Conservation (phyloP, 2,113 vertebrate genomes). For the Accipiter virgatus region DNA sequence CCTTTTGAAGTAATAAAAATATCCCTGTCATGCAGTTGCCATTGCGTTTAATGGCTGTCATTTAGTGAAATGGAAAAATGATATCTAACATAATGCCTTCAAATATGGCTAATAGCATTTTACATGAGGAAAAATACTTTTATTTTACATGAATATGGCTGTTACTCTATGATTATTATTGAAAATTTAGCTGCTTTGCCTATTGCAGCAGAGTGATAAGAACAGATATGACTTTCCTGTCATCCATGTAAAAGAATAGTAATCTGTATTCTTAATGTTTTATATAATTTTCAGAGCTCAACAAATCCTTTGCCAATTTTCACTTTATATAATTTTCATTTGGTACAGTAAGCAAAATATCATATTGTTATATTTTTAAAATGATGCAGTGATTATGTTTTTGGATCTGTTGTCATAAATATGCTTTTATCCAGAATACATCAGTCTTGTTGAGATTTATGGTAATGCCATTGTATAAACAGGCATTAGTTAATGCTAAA, state of each 20-base stretch:
- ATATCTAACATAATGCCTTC: conserved; percentile 75
- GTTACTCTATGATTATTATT: conserved; percentile 66
- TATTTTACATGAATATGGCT: conserved; percentile 70
- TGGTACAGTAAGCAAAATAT: conserved; percentile 22
- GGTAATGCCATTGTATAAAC: conserved; percentile 20
- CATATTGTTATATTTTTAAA: neutral
- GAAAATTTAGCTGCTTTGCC: conserved; percentile 68
- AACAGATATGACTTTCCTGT: conserved; percentile 31
- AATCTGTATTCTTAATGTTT: conserved; percentile 54
- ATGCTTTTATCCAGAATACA: conserved; percentile 5
- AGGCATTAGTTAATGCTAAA: conserved; percentile 63
- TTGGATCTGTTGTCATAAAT: neutral
- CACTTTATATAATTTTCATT: neutral
- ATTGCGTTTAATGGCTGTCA: conserved; percentile 79
- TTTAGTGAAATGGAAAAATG: conserved; percentile 79
- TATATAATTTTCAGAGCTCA: conserved; percentile 13
- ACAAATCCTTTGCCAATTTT: conserved; percentile 54
- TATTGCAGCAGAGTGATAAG: conserved; percentile 67
- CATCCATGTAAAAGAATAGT: conserved; percentile 56
- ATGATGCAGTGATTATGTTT: neutral
- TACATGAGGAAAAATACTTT: conserved; percentile 70
- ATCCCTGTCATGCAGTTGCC: conserved; percentile 76
- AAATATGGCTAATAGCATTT: conserved; percentile 78
- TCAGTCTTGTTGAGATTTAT: conserved; percentile 33
- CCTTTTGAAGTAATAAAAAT: conserved; percentile 83